Percentiles rank a stretch among this genome's conserved stretches.
Evolutionary conservation across 1,140 invertebrate species (phyloP).

Genomic region (Drosophila littoralis): DNA sequence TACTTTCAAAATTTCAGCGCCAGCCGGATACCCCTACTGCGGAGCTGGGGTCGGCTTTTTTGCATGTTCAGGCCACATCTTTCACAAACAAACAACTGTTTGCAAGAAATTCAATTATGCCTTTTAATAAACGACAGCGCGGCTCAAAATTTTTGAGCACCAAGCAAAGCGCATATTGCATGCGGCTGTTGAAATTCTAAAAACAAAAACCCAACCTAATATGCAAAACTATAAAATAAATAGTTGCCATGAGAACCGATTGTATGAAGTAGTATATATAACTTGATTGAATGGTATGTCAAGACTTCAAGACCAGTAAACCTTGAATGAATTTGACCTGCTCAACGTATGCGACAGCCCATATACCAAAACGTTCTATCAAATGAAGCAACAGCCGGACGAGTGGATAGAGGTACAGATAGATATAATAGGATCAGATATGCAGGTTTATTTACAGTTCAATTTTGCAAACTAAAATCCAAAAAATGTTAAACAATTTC

Average conservation of each 20-base stretch:
- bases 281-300: not conserved
- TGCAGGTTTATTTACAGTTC: too few relatives aligned
- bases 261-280: not conserved
- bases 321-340: too few relatives aligned
- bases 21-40: constrained; percentile 36
- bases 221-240: not conserved
- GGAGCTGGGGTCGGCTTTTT: constrained; percentile 34
- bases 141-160: constrained; percentile 48
- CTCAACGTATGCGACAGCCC: too few relatives aligned
- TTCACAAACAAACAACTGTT: constrained; percentile 76
- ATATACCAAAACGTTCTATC: too few relatives aligned
- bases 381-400: too few relatives aligned
- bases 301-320: too few relatives aligned
- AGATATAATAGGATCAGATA: too few relatives aligned
- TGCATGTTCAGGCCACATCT: constrained; percentile 77
- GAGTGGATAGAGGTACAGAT: too few relatives aligned
- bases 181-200: not conserved
- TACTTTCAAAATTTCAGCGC: constrained; percentile 78
- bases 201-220: constrained; percentile 1
- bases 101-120: constrained; percentile 84
- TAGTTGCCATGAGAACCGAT: not conserved
- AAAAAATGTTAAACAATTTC: too few relatives aligned
- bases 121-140: constrained; percentile 76
- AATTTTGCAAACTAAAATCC: too few relatives aligned
- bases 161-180: constrained; percentile 39